Evolutionary conservation across 2,888 invertebrate genomes (phyloP).

Genomic region (Nemoura dubitans): DNA sequence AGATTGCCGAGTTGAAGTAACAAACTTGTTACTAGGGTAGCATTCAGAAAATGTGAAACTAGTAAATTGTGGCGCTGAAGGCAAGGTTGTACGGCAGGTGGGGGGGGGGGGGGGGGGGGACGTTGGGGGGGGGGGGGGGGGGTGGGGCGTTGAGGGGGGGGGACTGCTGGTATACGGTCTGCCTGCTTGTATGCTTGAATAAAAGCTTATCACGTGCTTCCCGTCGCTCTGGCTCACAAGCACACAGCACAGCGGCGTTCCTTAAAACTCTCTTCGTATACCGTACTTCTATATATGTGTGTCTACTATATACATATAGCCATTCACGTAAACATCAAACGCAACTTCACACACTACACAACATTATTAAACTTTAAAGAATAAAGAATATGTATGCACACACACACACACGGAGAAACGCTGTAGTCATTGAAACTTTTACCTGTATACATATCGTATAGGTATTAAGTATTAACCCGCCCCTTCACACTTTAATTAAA

Average conservation of each 20-base stretch:
- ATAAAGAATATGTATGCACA: neutral
- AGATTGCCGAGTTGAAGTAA: neutral
- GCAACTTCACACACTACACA: neutral
- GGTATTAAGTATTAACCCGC: neutral
- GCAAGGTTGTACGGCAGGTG: neutral
- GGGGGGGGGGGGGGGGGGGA: too few relatives aligned
- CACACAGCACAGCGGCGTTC: neutral
- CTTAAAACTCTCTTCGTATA: neutral
- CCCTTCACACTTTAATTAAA: slow-evolving; percentile 7
- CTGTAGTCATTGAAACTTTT: neutral
- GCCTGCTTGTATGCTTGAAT: slow-evolving; percentile 5
- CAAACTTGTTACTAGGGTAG: neutral
- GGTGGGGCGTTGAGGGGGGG: too few relatives aligned
- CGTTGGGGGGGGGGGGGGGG: too few relatives aligned
- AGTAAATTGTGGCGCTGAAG: slow-evolving; percentile 7
- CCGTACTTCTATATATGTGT: too few relatives aligned
- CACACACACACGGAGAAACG: neutral
- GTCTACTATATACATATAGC: neutral
- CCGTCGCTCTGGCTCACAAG: neutral
- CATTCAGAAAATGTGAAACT: slow-evolving; percentile 12
- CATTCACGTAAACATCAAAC: slow-evolving; percentile 12
- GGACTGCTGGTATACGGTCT: neutral
- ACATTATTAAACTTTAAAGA: slow-evolving; percentile 12
- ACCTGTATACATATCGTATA: neutral
- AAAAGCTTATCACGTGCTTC: slow-evolving; percentile 4